Base-by-base conservation (phyloP, 2,113 vertebrate species). In the Danio rerio region DNA sequence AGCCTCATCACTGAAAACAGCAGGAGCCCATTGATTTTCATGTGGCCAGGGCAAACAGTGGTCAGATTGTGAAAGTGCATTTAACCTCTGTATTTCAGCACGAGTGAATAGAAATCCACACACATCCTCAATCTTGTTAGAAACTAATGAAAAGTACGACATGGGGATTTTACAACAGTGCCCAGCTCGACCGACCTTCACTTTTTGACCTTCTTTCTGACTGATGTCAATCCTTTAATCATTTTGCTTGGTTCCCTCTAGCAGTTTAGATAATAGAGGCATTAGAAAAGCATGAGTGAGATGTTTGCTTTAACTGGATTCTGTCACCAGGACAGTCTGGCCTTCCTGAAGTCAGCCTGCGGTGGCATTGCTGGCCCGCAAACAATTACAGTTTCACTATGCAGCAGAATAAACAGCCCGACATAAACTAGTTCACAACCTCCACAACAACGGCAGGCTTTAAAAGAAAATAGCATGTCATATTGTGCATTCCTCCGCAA, bases 341-440 rank as follows among this genome's bases (percentile, higher is more conserved):
- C 21, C 58, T 11, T 70, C 20, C 47, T 20, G 31, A 78, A 73
- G 45, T 21, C 52, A 65, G 75, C 83, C 78, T 2, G 11, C 15
- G 50, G 68, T 11, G 12, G 71, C 59, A 40, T n/a, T n/a, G 2
- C 68, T 45, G 13, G 21, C 53, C 59, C 9, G 9, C 31, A 59
- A 81, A 83, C 81, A 81, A 68, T 81, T 81, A 85, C 18, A 62
- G 18, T 43, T 70, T 43, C 73, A 79, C 68, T 63, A 61, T 20
- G 21, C 9, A 18, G 20, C 21, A 21, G 21, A 72, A 78, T 40
- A 78, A 78, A 62, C 13, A 20, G 13, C 1, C 2, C 40, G 63
- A 47, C 40, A 70, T 66, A 63, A 40, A 56, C 58, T 16, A 18
- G n/a, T 47, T 18, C 61, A 61, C 47, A 47, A 43, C 43, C 43